These are phyloP conservation scores for Rhingia rostrata DNA, from an alignment of 2,888 invertebrate genomes.

Conservation along the genomic window DNA sequence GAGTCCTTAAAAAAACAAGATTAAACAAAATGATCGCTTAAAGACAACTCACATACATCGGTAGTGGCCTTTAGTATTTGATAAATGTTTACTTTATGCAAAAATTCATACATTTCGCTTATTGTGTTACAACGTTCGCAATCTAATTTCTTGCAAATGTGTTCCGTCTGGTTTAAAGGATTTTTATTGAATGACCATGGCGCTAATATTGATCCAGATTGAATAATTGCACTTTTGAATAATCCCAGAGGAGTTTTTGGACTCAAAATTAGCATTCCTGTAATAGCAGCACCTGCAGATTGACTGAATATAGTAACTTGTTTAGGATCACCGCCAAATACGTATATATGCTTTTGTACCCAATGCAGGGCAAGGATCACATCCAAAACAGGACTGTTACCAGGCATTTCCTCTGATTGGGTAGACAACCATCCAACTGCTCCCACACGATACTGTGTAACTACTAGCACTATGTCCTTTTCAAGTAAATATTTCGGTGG, in stretches of 20 bases:
- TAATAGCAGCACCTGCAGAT: slow-evolving; percentile 84
- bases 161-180: slow-evolving; percentile 79
- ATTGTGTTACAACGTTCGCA: slow-evolving; percentile 76
- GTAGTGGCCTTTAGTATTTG: slow-evolving; percentile 76
- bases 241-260: slow-evolving; percentile 80
- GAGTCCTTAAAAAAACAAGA: slow-evolving; percentile 69
- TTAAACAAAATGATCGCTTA: background rate
- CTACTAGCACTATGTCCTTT: slow-evolving; percentile 83
- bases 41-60: slow-evolving; percentile 54
- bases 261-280: slow-evolving; percentile 83
- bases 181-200: slow-evolving; percentile 83
- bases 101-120: slow-evolving; percentile 77
- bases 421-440: slow-evolving; percentile 84
- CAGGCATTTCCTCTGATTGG: slow-evolving; percentile 83
- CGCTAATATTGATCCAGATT: slow-evolving; percentile 84
- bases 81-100: slow-evolving; percentile 77
- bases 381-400: slow-evolving; percentile 85
- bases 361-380: slow-evolving; percentile 84
- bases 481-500: slow-evolving; percentile 83
- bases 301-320: slow-evolving; percentile 84
- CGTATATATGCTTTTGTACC: slow-evolving; percentile 83
- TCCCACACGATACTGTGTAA: slow-evolving; percentile 84
- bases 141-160: slow-evolving; percentile 78
- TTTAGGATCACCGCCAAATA: slow-evolving; percentile 84
- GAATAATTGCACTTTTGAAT: slow-evolving; percentile 84